A percentile compares a stretch with the other conserved stretches of the same genome.
Conservation (phyloP, 2,888 invertebrate genomes). For the Dastarcus helophoroides region DNA sequence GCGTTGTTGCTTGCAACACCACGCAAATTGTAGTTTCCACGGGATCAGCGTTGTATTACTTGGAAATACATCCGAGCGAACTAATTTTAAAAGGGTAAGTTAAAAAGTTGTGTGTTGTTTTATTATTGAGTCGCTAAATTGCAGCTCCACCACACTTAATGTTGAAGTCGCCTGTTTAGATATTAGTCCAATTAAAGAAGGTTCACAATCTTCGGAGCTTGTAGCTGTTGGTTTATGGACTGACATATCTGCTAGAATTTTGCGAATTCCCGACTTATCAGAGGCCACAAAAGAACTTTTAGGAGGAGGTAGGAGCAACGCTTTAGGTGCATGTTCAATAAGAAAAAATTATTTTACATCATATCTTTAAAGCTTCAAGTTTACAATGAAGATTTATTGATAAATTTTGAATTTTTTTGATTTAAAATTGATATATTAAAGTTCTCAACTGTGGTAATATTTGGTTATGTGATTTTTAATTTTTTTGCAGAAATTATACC, state of each 20-base stretch:
- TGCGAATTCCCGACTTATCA: slow-evolving; percentile 68
- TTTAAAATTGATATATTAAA: too few species aligned
- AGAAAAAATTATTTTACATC: not conserved
- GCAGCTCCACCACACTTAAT: slow-evolving; percentile 61
- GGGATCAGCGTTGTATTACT: slow-evolving; percentile 75
- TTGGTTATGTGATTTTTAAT: too few species aligned
- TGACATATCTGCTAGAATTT: slow-evolving; percentile 83
- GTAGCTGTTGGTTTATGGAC: slow-evolving; percentile 96
- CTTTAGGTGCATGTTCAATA: slow-evolving; percentile 1
- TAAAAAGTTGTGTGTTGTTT: too few species aligned
- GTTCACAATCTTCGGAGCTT: slow-evolving; percentile 52
- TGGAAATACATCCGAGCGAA: slow-evolving; percentile 57
- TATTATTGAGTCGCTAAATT: too few species aligned
- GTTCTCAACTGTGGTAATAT: too few species aligned
- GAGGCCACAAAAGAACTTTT: slow-evolving; percentile 79
- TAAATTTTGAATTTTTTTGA: slow-evolving; percentile 4
- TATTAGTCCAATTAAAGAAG: slow-evolving; percentile 65
- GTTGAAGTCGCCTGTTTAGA: slow-evolving; percentile 96
- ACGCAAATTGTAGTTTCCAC: slow-evolving; percentile 73
- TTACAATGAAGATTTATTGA: not conserved
- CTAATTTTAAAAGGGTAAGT: slow-evolving; percentile 48
- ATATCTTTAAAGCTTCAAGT: slow-evolving; percentile 5
- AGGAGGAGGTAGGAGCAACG: slow-evolving; percentile 59
- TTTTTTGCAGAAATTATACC: slow-evolving; percentile 78
- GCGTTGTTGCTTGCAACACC: slow-evolving; percentile 76